Conservation (phyloP, 2,888 invertebrate species). For the Molanna angustata region DNA sequence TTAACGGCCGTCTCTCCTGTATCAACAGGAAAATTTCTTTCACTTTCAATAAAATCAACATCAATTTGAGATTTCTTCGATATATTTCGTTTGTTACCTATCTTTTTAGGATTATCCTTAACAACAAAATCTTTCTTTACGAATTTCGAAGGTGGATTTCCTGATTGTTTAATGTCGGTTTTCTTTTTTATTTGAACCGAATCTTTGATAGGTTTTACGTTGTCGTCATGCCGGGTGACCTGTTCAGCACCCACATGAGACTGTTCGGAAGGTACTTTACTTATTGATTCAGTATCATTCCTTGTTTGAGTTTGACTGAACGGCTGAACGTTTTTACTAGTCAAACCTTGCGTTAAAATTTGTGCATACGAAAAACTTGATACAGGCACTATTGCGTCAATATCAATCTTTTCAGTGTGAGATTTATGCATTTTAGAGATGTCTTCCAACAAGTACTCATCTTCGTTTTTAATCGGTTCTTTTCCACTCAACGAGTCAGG, state of each 20-base stretch:
- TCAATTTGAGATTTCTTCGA: constrained; percentile 31
- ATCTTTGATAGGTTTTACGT: constrained; percentile 19
- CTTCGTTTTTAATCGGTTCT: no score
- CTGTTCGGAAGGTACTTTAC: constrained; percentile 21
- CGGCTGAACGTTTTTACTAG: constrained; percentile 50
- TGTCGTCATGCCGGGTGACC: constrained; percentile 28
- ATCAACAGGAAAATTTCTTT: constrained; percentile 10
- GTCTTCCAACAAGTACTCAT: no score
- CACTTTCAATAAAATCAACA: constrained; percentile 20
- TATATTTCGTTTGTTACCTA: constrained; percentile 29
- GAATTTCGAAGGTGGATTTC: constrained; percentile 17
- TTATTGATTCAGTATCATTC: constrained; percentile 4
- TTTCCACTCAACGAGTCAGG: not conserved
- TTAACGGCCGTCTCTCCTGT: constrained; percentile 25
- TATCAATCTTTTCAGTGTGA: no score
- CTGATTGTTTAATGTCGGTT: constrained; percentile 19
- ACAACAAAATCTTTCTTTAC: constrained; percentile 17
- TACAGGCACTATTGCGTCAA: no score
- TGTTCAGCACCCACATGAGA: constrained; percentile 37
- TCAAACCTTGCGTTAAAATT: constrained; percentile 65
- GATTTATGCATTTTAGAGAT: no score
- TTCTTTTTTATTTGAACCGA: constrained; percentile 19
- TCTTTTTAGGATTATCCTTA: constrained; percentile 28
- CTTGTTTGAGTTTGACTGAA: constrained; percentile 45
- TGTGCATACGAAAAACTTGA: constrained; percentile 76